Evolutionary conservation across 2,113 vertebrate genomes (phyloP).

Genomic region (Dolichallabes microphthalmus): DNA sequence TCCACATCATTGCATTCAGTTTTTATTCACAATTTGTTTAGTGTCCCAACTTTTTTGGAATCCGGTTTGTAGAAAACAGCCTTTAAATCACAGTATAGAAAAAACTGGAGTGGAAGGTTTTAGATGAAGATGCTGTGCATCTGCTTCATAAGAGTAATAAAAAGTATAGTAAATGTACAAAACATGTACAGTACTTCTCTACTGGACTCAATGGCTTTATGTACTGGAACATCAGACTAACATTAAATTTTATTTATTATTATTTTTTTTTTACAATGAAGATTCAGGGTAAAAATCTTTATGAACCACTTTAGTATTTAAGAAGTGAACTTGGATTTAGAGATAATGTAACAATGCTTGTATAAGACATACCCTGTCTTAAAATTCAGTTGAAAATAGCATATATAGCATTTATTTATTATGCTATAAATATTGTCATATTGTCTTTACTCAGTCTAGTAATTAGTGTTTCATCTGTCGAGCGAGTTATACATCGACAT

Average conservation of each 20-base stretch:
- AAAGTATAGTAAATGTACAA: not conserved
- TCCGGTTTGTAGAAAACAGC: not conserved
- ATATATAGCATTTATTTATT: too few species aligned
- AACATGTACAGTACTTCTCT: not conserved
- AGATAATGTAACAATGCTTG: not conserved
- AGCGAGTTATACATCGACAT: too few species aligned
- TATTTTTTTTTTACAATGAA: not conserved
- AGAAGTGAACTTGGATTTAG: not conserved
- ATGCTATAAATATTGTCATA: not conserved
- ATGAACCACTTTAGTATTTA: not conserved
- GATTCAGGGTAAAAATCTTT: not conserved
- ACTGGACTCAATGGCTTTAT: not conserved
- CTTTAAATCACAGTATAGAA: not conserved
- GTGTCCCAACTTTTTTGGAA: too few species aligned
- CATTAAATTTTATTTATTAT: not conserved
- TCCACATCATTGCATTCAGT: too few species aligned
- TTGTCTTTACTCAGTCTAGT: not conserved
- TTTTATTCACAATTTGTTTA: too few species aligned
- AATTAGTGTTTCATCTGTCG: not conserved
- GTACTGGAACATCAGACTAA: not conserved
- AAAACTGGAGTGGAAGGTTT: not conserved
- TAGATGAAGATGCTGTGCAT: not conserved
- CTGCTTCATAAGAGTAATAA: not conserved
- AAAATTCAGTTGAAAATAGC: too few species aligned
- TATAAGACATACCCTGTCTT: not conserved